Evolutionary conservation across 2,888 invertebrate species (phyloP).

Genomic region (Schizotus pectinicornis): DNA sequence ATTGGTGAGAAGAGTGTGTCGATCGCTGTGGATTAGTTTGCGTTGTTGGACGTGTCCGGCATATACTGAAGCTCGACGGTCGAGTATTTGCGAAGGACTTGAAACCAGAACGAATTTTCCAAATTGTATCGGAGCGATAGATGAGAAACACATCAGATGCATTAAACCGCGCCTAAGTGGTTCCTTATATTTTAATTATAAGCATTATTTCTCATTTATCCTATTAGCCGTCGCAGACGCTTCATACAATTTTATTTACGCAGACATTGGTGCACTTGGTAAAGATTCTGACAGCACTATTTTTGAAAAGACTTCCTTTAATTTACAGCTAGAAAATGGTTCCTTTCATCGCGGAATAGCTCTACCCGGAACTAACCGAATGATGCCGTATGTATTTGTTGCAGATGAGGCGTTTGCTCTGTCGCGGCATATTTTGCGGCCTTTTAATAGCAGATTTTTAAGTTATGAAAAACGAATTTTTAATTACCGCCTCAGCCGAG

Average conservation of each 20-base stretch:
- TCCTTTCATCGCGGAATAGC: not conserved
- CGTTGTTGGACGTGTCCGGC: too few species aligned
- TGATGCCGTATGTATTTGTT: conserved; percentile 25
- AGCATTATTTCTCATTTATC: conserved; percentile 30
- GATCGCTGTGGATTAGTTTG: conserved; percentile 10
- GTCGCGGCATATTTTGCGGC: conserved; percentile 23
- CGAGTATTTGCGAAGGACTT: not conserved
- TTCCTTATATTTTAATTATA: conserved; percentile 1
- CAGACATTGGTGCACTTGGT: conserved; percentile 31
- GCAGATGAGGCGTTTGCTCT: conserved; percentile 33
- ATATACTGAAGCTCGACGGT: not conserved
- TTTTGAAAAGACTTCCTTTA: conserved; percentile 1
- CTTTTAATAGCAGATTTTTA: conserved; percentile 14
- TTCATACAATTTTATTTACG: conserved; percentile 34
- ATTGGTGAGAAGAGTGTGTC: conserved; percentile 12
- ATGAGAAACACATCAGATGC: not conserved
- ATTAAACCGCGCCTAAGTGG: not conserved
- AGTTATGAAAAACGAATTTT: conserved; percentile 14
- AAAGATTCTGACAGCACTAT: not conserved
- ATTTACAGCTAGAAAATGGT: not conserved
- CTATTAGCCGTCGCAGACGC: conserved; percentile 36
- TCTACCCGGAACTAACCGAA: conserved; percentile 21
- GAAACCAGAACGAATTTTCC: not conserved
- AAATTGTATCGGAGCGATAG: conserved; percentile 1
- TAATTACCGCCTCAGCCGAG: conserved; percentile 24